Evolutionary conservation across 2,113 vertebrate genomes (phyloP), one percentile per base, ranked within the genome.

Genomic region (Heterochromis multidens): DNA sequence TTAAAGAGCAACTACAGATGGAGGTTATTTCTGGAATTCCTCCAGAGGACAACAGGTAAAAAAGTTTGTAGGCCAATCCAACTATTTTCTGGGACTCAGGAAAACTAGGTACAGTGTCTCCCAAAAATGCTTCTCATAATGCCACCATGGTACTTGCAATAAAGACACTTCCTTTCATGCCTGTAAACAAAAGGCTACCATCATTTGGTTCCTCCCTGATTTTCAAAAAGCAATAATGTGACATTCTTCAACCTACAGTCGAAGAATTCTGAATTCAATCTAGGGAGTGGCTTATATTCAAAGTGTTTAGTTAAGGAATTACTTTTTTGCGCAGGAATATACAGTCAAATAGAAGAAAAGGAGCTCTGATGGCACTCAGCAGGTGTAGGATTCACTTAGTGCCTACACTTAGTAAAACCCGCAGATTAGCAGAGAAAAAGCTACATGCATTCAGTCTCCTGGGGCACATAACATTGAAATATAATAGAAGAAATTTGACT

Each of bases 1-100:
- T 77, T 90, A 77, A 78, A 57, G n/a, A 52, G 19, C 33, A 83
- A 27, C 61, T 76, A 61, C 59, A 82, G 54, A 72, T 58, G n/a
- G 7, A 78, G 37, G 61, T 35, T 81, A 86, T 88, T 83, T 81
- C 21, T 79, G 86, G 46, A 46, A 6, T 61, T 80, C 21, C 57
- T 67, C 61, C 60, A 35, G 33, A 80, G 52, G 31, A 81, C 12
- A 31, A 52, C 33, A 65, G 23, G 37, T 40, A 56, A 79, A 3
- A 80, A 82, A 67, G 25, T 67, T 82, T 87, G 2, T 33, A 62
- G 46, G 70, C 46, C 70, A 74, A 31, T 80, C 4, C 65, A 82
- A 35, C n/a, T 77, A 63, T 81, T 87, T 82, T 79, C 58, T 61
- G 14, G 33, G n/a, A 58, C 49, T 62, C 19, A 7, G 43, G n/a